Base-by-base conservation (phyloP, 2,113 vertebrate genomes). In the Eubucco bourcierii region DNA sequence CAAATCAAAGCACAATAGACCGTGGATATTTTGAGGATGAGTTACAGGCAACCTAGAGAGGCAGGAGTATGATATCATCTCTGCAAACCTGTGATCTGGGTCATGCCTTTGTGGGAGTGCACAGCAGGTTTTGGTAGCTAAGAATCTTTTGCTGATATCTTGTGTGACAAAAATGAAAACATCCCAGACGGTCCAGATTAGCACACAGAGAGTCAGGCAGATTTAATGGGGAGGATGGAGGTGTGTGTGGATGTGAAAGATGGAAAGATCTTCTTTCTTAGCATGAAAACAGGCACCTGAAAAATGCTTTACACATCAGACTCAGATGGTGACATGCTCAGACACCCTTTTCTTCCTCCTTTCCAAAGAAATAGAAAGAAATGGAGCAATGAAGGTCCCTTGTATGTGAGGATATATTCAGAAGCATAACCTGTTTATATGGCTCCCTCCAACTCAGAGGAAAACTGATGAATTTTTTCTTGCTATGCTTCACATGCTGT, bases 21-120 rank as follows among this genome's bases (percentile, higher is more conserved):
- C 55, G 75, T 23, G 78, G 67, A 47, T 70, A 71, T 91, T 93
- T 95, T 81, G 66, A 65, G 74, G 82, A 90, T 13, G 60, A 72
- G 77, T 63, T 90, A 19, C 21, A 75, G 91, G 66, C 58, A 79
- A 63, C 21, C 18, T 1, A 21, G 72, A 61, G 41, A 47, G 28
- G 27, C 80, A 73, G 68, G 17, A 14, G 53, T 80, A 12, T 59
- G 65, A 70, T 88, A 85, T 34, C 2, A 74, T 82, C 94, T 88
- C 74, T 92, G 34, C 53, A 74, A 72, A 72, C 7, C 7, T 77
- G 65, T 41, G 23, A 47, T 34, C 39, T 41, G 82, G 15, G 47
- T 52, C 1, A 1, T 86, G 72, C 16, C 37, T 90, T 87, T 88
- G 81, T 39, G 4, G 79, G 41, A 34, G 2, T 6, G 2, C 50